These are phyloP conservation scores for Drosophila lacteicornis DNA, from an alignment of 1,140 invertebrate genomes.

Conservation along the genomic window DNA sequence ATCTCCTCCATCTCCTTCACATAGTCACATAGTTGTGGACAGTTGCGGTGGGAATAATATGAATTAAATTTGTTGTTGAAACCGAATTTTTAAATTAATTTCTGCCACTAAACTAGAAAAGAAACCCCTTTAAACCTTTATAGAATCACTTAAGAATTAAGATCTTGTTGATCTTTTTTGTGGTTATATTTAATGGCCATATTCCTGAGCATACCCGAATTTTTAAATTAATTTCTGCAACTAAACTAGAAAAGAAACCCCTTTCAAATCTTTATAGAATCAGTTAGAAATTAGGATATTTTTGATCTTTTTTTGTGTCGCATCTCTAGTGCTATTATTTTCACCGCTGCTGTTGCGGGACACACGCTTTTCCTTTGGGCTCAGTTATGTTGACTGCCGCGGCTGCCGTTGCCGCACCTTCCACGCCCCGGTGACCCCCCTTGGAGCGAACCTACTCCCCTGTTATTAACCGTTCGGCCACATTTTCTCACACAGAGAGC, in stretches of 20 bases:
- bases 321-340: neutral
- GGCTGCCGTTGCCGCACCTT: constrained; percentile 47
- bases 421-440: constrained; percentile 16
- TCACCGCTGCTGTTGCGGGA: neutral
- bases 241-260: no score
- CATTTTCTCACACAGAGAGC: constrained; percentile 74
- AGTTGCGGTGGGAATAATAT: constrained; percentile 17
- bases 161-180: neutral
- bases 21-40: constrained; percentile 36
- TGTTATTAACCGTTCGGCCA: constrained; percentile 73
- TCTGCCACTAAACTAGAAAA: no score
- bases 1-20: constrained; percentile 37
- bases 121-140: no score
- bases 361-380: constrained; percentile 59
- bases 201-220: neutral
- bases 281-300: no score
- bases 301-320: neutral
- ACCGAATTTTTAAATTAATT: no score
- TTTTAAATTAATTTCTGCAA: no score
- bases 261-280: no score
- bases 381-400: constrained; percentile 50
- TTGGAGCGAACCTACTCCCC: constrained; percentile 15
- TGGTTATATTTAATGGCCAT: no score
- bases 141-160: no score
- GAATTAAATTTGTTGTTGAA: no score